phyloP scores from a whole-genome alignment of 2,797 vertebrate genomes.

The Coranthus polyacanthus region DNA sequence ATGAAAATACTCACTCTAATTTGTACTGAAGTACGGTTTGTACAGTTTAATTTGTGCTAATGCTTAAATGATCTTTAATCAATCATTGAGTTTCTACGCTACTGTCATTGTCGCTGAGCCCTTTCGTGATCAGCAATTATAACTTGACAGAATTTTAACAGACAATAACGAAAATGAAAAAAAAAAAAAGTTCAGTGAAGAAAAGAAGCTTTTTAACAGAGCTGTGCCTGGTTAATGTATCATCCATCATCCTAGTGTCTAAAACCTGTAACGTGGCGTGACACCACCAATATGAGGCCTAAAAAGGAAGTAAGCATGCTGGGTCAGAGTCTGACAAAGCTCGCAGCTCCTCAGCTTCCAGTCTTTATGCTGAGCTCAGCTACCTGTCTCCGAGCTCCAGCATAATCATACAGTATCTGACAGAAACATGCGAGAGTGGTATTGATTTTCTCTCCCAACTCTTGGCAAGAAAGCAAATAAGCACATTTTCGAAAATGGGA shows the following conservation, averaged over 20 bases:
- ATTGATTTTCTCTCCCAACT: background rate
- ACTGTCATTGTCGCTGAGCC: background rate
- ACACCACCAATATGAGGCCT: background rate
- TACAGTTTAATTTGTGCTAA: background rate
- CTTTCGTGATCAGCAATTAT: background rate
- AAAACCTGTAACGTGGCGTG: background rate
- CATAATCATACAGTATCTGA: background rate
- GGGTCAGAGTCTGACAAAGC: background rate
- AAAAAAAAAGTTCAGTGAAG: background rate
- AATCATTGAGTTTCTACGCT: background rate
- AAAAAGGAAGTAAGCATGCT: background rate
- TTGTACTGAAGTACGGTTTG: background rate
- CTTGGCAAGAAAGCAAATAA: too few relatives aligned
- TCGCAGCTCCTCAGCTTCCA: background rate
- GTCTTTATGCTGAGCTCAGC: background rate
- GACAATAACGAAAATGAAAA: background rate
- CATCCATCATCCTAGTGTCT: too few relatives aligned
- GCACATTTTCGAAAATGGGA: too few relatives aligned
- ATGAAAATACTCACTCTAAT: too few relatives aligned
- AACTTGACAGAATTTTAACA: background rate
- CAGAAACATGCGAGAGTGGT: background rate
- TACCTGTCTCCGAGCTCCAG: background rate
- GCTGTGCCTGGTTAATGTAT: background rate
- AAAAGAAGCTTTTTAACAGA: background rate
- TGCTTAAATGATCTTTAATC: conserved; percentile 1